These are phyloP conservation scores for Oasisia sp. DNA, from an alignment of 2,888 invertebrate species.

Conservation along the genomic window DNA sequence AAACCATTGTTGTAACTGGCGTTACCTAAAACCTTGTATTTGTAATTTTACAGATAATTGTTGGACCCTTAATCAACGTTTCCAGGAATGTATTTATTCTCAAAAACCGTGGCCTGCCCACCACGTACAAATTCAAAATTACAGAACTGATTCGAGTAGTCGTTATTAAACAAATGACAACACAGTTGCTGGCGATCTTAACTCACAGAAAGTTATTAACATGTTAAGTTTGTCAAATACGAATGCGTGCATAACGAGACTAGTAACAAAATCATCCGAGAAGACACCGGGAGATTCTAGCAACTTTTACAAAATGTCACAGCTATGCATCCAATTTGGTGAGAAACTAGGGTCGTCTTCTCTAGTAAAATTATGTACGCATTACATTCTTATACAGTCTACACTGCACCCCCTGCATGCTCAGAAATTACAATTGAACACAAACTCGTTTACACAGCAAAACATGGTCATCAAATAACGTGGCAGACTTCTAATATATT, in stretches of 20 bases:
- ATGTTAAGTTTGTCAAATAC: no score
- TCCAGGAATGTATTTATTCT: conserved; percentile 11
- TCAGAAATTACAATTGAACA: background rate
- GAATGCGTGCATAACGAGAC: no score
- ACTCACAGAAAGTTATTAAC: background rate
- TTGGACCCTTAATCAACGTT: background rate
- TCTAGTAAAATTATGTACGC: background rate
- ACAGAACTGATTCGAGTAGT: background rate
- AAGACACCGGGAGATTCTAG: background rate
- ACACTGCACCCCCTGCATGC: background rate
- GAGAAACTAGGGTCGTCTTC: background rate
- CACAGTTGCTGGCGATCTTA: background rate
- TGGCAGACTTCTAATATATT: background rate
- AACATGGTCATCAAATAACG: background rate
- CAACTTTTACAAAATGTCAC: background rate
- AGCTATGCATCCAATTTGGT: background rate
- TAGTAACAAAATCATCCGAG: background rate
- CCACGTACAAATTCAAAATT: background rate
- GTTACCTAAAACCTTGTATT: background rate
- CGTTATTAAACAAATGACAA: background rate
- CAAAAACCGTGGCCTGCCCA: background rate
- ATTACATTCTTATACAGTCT: background rate
- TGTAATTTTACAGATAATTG: background rate
- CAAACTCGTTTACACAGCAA: background rate
- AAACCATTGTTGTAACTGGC: background rate